Evolutionary conservation across 1,140 invertebrate species (phyloP), one percentile per base, ranked within the genome.

Genomic region (Laupala kohalensis): DNA sequence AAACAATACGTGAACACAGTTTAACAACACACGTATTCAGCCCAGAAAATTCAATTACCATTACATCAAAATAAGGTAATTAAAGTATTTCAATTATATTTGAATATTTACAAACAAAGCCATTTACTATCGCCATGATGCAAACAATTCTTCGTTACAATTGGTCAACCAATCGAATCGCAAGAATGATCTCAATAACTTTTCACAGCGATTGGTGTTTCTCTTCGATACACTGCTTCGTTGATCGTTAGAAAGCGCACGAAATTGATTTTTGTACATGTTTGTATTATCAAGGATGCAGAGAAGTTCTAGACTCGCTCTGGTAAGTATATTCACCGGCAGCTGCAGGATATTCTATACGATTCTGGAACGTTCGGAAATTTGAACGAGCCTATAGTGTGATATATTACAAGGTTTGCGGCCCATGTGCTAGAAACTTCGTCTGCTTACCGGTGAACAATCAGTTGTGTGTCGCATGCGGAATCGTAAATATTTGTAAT

Each of bases 341-440:
- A 53, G 37, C 4, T 13, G 37, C 19, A 53, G 9, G 37, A 19
- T 19, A 19, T 53, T 53, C 37, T 19, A 53, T 53, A 53, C 37
- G 37, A 13, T 53, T 53, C 37, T 53, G 37, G 37, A 53, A 53
- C 37, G 19, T 53, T 53, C 37, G 37, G 9, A 19, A 19, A 19
- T 53, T 53, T 53, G 19, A 53, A 53, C 37, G 37, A 53, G 37
- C 37, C 37, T 53, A 53, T 53, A 9, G 37, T 53, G 37, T 9
- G 1, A 53, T 53, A 53, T 53, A 9, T 53, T 53, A 19, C 37
- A 53, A n/a, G n/a, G n/a, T n/a, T n/a, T n/a, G n/a, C n/a, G 37
- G 19, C 64, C 53, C 69, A 70, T 70, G 69, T 70, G 69, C 69
- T 70, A 65, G 69, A 70, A 70, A 65, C 6, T 70, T 70, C 69